phyloP scores from a whole-genome alignment of 2,888 invertebrate genomes.

The Nomada ruficornis region DNA sequence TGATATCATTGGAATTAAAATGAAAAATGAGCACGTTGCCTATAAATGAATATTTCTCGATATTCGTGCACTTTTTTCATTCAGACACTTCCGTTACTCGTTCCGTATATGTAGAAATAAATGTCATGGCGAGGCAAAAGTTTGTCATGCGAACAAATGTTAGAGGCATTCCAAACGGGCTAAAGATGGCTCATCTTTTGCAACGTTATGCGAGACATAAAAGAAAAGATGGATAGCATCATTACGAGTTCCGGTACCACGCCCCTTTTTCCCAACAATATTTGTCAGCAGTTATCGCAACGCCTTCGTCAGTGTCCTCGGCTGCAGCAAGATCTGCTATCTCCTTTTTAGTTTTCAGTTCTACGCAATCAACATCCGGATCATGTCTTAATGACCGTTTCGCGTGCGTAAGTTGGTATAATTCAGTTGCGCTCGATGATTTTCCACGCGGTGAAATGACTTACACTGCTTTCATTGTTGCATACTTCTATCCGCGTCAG shows the following conservation, averaged over 20 bases:
- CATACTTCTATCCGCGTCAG: constrained; percentile 22
- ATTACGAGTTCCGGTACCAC: constrained; percentile 79
- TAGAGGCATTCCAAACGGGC: constrained; percentile 44
- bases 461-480: constrained; percentile 45
- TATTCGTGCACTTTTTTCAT: too few relatives aligned
- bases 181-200: constrained; percentile 77
- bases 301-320: constrained; percentile 84
- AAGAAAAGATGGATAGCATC: constrained; percentile 84
- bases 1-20: too few relatives aligned
- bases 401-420: constrained; percentile 51
- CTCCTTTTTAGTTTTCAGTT: constrained; percentile 28
- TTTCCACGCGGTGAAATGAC: constrained; percentile 35
- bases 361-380: constrained; percentile 44
- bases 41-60: too few relatives aligned
- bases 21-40: too few relatives aligned
- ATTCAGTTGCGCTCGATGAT: constrained; percentile 47
- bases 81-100: too few relatives aligned
- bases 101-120: too few relatives aligned
- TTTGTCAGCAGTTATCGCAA: constrained; percentile 80
- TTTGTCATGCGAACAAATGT: constrained; percentile 51
- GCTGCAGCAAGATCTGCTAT: constrained; percentile 72
- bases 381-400: constrained; percentile 50
- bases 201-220: constrained; percentile 83
- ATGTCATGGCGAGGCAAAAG: background rate
- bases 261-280: constrained; percentile 73